phyloP scores from a whole-genome alignment of 1,140 invertebrate genomes.

The Lanistes nyassanus region DNA sequence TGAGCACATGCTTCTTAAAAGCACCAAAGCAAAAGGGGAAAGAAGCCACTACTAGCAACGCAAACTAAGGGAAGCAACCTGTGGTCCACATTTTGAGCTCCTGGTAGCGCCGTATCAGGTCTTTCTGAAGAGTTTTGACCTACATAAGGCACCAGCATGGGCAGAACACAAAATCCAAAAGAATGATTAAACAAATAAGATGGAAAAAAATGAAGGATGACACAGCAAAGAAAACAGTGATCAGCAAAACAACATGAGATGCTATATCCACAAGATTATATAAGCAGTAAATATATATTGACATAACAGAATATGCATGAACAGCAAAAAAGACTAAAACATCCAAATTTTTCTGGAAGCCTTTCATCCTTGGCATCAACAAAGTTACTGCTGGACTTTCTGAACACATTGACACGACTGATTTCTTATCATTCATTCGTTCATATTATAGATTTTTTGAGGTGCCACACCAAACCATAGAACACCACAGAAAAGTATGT shows the following conservation, averaged over 20 bases:
- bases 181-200: slow-evolving; percentile 2
- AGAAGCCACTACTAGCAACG: slow-evolving; percentile 3
- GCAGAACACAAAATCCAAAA: neutral
- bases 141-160: slow-evolving; percentile 29
- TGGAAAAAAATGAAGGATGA: neutral
- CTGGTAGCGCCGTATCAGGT: slow-evolving; percentile 55
- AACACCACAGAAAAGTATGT: too few relatives aligned
- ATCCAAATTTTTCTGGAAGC: too few relatives aligned
- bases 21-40: slow-evolving; percentile 10
- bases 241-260: neutral
- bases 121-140: slow-evolving; percentile 58
- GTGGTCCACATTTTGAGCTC: slow-evolving; percentile 60
- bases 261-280: neutral
- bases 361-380: too few relatives aligned
- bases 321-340: too few relatives aligned
- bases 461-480: too few relatives aligned
- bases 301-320: too few relatives aligned
- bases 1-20: neutral
- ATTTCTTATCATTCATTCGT: too few relatives aligned
- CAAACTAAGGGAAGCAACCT: slow-evolving; percentile 41
- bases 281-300: neutral
- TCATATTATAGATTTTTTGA: too few relatives aligned
- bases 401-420: too few relatives aligned
- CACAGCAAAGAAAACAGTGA: neutral
- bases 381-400: too few relatives aligned